Evolutionary conservation across 2,797 vertebrate species (phyloP).

Genomic region (Lutjanus campechanus): DNA sequence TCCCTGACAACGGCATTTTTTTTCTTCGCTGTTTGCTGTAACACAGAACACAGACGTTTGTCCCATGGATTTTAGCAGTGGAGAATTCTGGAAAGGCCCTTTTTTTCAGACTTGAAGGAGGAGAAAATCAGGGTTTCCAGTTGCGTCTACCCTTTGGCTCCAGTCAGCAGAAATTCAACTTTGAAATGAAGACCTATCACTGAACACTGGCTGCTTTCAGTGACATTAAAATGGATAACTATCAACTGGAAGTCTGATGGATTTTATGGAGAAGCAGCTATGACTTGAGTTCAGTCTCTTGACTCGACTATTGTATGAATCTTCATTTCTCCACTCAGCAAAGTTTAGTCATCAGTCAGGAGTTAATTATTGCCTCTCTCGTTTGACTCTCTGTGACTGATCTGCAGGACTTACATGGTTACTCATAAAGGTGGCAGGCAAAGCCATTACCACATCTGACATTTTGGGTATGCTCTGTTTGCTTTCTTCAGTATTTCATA

Average conservation of each 20-base stretch:
- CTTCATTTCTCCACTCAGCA: constrained; percentile 60
- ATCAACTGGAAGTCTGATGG: constrained; percentile 58
- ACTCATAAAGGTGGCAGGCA: constrained; percentile 54
- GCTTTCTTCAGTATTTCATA: constrained; percentile 71
- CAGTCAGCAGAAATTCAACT: constrained; percentile 55
- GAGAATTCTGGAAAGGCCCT: constrained; percentile 59
- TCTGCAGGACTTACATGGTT: constrained; percentile 56
- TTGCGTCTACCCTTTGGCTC: constrained; percentile 42
- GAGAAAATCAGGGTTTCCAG: constrained; percentile 59
- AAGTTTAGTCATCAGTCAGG: constrained; percentile 65
- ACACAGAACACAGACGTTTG: constrained; percentile 67
- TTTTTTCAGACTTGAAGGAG: constrained; percentile 55
- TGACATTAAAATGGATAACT: constrained; percentile 70
- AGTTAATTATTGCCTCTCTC: constrained; percentile 65
- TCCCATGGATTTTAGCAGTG: constrained; percentile 77
- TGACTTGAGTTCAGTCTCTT: constrained; percentile 63
- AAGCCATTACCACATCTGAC: constrained; percentile 61
- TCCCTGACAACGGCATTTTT: constrained; percentile 71
- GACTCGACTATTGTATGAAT: constrained; percentile 65
- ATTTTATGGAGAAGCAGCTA: constrained; percentile 59
- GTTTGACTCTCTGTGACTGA: constrained; percentile 70
- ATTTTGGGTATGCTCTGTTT: constrained; percentile 69
- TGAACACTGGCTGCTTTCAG: constrained; percentile 71
- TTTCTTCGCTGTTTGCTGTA: constrained; percentile 66
- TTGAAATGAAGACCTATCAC: constrained; percentile 65